phyloP scores from a whole-genome alignment of 2,113 vertebrate genomes.

The Clarias batrachus region DNA sequence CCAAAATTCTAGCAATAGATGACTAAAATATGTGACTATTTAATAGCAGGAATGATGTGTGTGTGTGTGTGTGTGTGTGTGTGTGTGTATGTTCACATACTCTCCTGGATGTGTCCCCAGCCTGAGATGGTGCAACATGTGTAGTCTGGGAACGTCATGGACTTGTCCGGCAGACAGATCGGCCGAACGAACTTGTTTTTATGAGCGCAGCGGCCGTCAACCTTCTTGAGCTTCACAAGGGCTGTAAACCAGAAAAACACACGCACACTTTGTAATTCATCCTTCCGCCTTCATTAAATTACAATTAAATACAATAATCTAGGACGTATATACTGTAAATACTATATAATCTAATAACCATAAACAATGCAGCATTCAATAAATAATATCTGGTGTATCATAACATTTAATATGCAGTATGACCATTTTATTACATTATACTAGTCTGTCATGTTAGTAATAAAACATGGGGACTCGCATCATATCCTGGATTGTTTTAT shows the following conservation, averaged over 20 bases:
- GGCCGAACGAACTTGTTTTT: conserved; percentile 85
- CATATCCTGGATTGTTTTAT: background rate
- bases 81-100: conserved; percentile 70
- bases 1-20: background rate
- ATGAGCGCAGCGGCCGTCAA: conserved; percentile 76
- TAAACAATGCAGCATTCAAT: no score
- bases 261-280: background rate
- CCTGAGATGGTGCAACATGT: conserved; percentile 86
- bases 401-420: no score
- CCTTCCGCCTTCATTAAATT: background rate
- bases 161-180: conserved; percentile 83
- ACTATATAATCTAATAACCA: background rate
- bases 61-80: conserved; percentile 22
- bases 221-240: conserved; percentile 87
- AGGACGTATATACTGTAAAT: background rate
- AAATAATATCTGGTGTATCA: no score
- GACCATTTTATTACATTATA: no score
- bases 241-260: conserved; percentile 66
- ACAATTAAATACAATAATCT: background rate
- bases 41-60: background rate
- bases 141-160: conserved; percentile 68
- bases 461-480: no score
- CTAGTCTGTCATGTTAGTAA: no score
- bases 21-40: background rate
- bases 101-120: conserved; percentile 86